Base-by-base conservation (phyloP, 2,113 vertebrate genomes). In the Limanda limanda region DNA sequence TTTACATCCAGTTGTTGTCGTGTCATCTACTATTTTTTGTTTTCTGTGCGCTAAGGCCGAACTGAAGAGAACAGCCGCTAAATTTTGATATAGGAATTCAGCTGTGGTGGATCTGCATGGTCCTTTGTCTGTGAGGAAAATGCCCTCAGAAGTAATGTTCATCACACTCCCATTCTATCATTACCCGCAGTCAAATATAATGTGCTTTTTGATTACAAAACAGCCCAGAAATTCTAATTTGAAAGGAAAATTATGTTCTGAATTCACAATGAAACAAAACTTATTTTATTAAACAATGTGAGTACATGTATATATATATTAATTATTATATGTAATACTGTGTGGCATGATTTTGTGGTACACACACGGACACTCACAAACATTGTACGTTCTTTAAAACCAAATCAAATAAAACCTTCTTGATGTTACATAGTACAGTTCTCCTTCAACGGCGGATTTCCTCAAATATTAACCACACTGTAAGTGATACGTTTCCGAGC, bases 401-500 rank as follows among this genome's bases (percentile, higher is more conserved):
- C 51, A 71, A 71, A 27, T 63, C 45, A 71, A 51, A 86, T 67
- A 70, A 79, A 82, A 84, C 20, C 59, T 70, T 71, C 67, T 67
- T 87, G 55, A 71, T 62, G 78, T 87, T 71, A 70, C 78, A 56
- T 2, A 37, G 23, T 54, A 3, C 40, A 48, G 14, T 72, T 83
- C 74, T 75, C 45, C 62, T 79, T 68, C 51, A 13, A 68, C 21
- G 75, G 66, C 61, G 81, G 65, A 76, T 83, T 84, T 74, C 54
- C 84, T 82, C 55, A n/a, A 59, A 78, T 69, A 66, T 85, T 61
- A 78, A 70, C 63, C 76, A 1, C 73, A 52, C 27, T 79, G 86
- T 82, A 84, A 81, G 81, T 47, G 68, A 86, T 76, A 73, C 3
- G 23, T 59, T 48, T 68, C 68, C 14, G 20, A 65, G 55, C 68